phyloP scores from a whole-genome alignment of 2,888 invertebrate species.

The Eristalis arbustorum region DNA sequence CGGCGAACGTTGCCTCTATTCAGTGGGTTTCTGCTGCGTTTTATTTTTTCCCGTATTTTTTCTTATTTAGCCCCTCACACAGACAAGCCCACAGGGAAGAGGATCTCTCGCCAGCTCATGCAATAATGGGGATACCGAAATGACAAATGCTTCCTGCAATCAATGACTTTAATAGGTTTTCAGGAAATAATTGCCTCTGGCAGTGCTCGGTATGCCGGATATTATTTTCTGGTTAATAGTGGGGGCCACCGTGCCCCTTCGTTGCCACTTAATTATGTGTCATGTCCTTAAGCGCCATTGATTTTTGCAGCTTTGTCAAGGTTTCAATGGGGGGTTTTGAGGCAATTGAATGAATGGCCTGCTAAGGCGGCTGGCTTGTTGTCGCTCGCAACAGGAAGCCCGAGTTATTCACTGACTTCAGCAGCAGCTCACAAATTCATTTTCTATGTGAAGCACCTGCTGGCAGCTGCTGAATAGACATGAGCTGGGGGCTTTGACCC shows the following conservation, averaged over 20 bases:
- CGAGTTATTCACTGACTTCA: not conserved
- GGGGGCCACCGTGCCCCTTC: not conserved
- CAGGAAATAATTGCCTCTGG: constrained; percentile 5
- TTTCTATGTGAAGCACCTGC: not conserved
- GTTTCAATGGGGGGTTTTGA: not conserved
- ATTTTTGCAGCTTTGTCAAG: constrained; percentile 7
- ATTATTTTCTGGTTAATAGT: constrained; percentile 1
- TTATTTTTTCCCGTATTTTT: not conserved
- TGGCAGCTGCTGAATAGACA: not conserved
- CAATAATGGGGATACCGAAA: not conserved
- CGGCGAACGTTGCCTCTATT: not conserved
- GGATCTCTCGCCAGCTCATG: not conserved
- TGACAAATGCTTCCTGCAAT: constrained; percentile 7
- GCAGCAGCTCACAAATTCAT: not conserved
- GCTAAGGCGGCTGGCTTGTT: not conserved
- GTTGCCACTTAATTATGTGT: constrained; percentile 6
- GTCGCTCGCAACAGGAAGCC: not conserved
- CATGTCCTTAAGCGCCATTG: constrained; percentile 11
- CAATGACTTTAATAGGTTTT: constrained; percentile 4
- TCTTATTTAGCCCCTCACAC: not conserved
- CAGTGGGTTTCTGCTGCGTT: not conserved
- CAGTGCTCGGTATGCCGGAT: not conserved
- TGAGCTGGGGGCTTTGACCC: not conserved
- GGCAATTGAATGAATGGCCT: not conserved
- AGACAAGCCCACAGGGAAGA: not conserved